Evolutionary conservation across 2,797 vertebrate genomes (phyloP).

Genomic region (Lindbergichthys nudifrons): DNA sequence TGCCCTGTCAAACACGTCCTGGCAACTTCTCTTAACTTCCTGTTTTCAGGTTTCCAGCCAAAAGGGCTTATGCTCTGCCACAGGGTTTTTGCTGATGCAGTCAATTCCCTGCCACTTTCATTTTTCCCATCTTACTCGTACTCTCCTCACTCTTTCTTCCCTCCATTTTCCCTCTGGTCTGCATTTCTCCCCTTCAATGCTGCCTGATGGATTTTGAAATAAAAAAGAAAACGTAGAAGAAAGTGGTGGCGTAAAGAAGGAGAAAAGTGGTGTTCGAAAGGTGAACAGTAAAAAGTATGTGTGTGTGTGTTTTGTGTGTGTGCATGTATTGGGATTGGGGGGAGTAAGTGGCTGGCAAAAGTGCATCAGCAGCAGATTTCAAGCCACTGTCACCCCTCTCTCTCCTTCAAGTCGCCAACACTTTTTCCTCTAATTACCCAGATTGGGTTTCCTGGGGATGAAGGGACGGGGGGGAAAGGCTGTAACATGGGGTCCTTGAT

Average conservation of each 20-base stretch:
- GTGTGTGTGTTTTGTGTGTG: slow-evolving; percentile 8
- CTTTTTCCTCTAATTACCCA: slow-evolving; percentile 85
- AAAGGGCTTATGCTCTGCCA: slow-evolving; percentile 37
- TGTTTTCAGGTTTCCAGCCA: slow-evolving; percentile 58
- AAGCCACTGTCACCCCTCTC: slow-evolving; percentile 57
- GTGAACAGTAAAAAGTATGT: slow-evolving; percentile 42
- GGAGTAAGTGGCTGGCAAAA: slow-evolving; percentile 66
- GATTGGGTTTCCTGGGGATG: slow-evolving; percentile 85
- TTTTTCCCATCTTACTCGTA: slow-evolving; percentile 9
- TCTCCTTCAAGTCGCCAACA: slow-evolving; percentile 68
- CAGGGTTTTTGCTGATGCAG: slow-evolving; percentile 69
- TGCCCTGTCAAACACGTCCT: slow-evolving; percentile 52
- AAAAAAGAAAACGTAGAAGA: slow-evolving; percentile 29
- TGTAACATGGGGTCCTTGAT: slow-evolving; percentile 77
- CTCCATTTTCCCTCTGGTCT: slow-evolving; percentile 68
- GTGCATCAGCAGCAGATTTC: slow-evolving; percentile 78
- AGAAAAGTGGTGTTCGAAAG: slow-evolving; percentile 41
- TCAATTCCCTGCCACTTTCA: slow-evolving; percentile 57
- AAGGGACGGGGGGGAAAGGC: slow-evolving; percentile 62
- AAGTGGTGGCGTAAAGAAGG: slow-evolving; percentile 10
- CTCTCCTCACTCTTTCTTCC: slow-evolving; percentile 40
- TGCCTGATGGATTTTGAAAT: slow-evolving; percentile 65
- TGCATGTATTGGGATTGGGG: not conserved
- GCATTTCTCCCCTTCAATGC: slow-evolving; percentile 70
- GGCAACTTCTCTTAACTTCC: slow-evolving; percentile 50